These are phyloP conservation scores for Neolamprologus caudopunctatus DNA, from an alignment of 2,113 vertebrate species.

Conservation along the genomic window DNA sequence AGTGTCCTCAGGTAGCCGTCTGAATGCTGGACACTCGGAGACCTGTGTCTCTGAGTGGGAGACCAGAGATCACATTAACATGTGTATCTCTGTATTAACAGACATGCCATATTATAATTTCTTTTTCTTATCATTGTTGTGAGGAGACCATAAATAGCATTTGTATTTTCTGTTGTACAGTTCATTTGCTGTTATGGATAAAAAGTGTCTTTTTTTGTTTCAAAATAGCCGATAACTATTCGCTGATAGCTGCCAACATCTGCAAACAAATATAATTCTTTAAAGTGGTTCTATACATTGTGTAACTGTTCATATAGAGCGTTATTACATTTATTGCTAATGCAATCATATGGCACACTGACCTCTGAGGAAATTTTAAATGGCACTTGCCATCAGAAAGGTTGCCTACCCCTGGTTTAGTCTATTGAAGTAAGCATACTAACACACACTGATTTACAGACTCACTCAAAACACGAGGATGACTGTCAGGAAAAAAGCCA, in stretches of 20 bases:
- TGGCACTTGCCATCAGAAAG: neutral
- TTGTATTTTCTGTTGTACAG: neutral
- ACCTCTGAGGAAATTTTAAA: neutral
- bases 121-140: neutral
- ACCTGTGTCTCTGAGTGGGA: neutral
- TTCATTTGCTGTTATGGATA: neutral
- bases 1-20: too few species aligned
- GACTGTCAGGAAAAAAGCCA: neutral
- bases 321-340: neutral
- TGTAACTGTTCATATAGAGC: neutral
- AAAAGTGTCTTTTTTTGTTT: neutral
- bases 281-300: neutral
- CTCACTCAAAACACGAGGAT: neutral
- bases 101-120: accelerated
- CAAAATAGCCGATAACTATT: neutral
- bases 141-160: neutral
- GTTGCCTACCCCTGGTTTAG: neutral
- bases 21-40: too few species aligned
- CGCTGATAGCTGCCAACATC: neutral
- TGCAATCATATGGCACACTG: neutral
- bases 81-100: too few species aligned
- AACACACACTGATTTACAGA: neutral
- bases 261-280: neutral
- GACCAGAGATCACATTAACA: too few species aligned
- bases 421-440: neutral